Conservation (phyloP, 1,140 invertebrate genomes). For the Caerostris extrusa region DNA sequence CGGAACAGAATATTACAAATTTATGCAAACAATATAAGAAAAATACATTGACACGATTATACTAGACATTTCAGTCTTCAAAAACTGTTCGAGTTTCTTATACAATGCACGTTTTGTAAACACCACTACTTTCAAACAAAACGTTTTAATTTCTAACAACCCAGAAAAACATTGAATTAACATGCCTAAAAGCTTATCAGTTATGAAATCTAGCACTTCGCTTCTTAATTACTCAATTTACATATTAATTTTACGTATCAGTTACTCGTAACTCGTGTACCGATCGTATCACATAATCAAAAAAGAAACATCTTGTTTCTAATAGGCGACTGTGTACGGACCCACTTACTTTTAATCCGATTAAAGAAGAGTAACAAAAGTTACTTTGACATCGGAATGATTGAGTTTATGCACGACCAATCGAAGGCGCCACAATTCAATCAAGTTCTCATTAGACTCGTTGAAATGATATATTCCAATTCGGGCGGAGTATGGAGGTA, state of each 20-base stretch:
- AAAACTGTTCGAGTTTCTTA: no score
- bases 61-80: no score
- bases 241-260: conserved; percentile 43
- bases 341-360: conserved; percentile 25
- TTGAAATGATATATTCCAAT: conserved; percentile 11
- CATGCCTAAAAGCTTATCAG: neutral
- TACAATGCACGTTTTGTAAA: no score
- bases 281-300: conserved; percentile 18
- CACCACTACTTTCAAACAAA: neutral
- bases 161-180: neutral
- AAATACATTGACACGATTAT: no score
- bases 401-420: conserved; percentile 31
- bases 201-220: neutral
- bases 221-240: conserved; percentile 34
- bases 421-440: neutral
- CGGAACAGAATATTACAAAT: no score
- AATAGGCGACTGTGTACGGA: neutral
- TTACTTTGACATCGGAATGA: conserved; percentile 21
- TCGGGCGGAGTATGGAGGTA: neutral
- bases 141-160: neutral
- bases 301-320: conserved; percentile 25
- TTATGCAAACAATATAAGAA: no score
- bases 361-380: neutral
- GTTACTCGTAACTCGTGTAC: neutral
- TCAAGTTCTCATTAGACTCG: conserved; percentile 20